phyloP scores from a whole-genome alignment of 2,797 vertebrate genomes.

The Acanthis flammea region DNA sequence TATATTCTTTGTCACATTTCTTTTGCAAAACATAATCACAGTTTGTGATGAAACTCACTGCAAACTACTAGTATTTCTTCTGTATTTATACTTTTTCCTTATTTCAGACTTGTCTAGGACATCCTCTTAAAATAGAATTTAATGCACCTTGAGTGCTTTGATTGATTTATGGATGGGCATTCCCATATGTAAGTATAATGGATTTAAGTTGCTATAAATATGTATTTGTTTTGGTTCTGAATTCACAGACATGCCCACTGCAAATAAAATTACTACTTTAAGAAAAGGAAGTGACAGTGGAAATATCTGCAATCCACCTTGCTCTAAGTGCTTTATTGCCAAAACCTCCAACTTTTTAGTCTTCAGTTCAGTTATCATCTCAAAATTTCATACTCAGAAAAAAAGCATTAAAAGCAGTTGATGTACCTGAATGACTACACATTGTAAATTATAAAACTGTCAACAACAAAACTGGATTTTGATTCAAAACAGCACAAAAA shows the following conservation, averaged over 20 bases:
- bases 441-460: neutral
- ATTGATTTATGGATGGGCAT: neutral
- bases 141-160: neutral
- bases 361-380: neutral
- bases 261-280: neutral
- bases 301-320: neutral
- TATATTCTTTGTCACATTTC: neutral
- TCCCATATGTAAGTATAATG: neutral
- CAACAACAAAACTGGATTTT: neutral
- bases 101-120: neutral
- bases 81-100: neutral
- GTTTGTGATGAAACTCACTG: neutral
- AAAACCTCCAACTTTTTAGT: neutral
- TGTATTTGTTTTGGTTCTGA: neutral
- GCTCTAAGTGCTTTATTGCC: neutral
- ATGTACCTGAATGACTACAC: neutral
- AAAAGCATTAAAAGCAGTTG: neutral
- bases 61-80: neutral
- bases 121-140: neutral
- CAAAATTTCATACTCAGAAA: neutral
- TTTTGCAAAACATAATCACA: neutral
- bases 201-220: neutral
- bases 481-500: neutral
- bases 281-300: neutral
- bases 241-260: neutral